Percentiles rank a stretch among this genome's conserved stretches.
phyloP scores from a whole-genome alignment of 2,113 vertebrate genomes.

The Pachycephala philippinensis region DNA sequence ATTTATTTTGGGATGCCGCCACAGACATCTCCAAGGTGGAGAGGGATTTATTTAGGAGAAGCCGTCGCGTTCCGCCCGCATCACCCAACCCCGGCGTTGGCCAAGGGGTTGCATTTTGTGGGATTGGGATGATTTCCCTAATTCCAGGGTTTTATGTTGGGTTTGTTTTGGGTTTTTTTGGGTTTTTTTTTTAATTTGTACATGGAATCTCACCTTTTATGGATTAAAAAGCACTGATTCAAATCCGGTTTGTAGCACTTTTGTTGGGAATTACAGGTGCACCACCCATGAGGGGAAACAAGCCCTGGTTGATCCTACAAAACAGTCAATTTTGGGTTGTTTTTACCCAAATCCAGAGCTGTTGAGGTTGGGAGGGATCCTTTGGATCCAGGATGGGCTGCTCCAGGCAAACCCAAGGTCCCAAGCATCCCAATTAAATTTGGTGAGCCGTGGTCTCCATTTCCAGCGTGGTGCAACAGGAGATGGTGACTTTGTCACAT shows the following conservation, averaged over 20 bases:
- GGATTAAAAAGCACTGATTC: slow-evolving; percentile 59
- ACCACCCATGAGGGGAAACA: accelerated
- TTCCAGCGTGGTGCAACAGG: not conserved
- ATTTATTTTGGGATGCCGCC: not conserved
- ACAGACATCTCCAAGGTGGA: accelerated
- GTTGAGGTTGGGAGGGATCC: not conserved
- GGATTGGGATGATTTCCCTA: not conserved
- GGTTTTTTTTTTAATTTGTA: slow-evolving; percentile 15
- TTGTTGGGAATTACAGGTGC: accelerated
- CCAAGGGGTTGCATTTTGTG: not conserved
- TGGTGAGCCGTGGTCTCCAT: accelerated
- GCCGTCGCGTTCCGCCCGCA: accelerated
- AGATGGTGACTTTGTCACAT: not conserved
- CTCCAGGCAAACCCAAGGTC: not conserved
- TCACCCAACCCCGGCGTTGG: not conserved
- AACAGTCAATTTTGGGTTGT: not conserved
- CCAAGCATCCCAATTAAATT: not conserved
- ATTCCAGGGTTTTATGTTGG: not conserved
- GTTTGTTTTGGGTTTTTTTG: not conserved
- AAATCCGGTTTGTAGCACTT: accelerated
- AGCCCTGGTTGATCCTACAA: not conserved
- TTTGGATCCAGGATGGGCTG: not conserved
- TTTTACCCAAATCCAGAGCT: not conserved
- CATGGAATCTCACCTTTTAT: slow-evolving; percentile 3
- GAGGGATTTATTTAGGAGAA: not conserved